phyloP scores from a whole-genome alignment of 2,888 invertebrate genomes.

The Muscina levida region DNA sequence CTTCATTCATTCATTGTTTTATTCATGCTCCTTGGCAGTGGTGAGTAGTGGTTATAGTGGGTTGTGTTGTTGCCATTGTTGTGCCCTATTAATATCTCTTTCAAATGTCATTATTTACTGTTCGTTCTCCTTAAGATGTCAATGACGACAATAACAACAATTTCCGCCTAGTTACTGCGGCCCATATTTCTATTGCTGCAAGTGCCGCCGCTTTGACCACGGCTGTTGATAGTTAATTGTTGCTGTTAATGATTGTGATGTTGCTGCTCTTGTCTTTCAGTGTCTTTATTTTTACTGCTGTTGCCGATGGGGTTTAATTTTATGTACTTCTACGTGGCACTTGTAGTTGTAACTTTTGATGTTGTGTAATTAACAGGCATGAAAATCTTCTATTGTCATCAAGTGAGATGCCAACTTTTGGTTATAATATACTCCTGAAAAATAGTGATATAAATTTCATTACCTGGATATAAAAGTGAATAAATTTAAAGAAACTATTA shows the following conservation, averaged over 20 bases:
- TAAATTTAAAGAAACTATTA: too few species aligned
- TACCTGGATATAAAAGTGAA: too few species aligned
- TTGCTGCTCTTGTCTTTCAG: background rate
- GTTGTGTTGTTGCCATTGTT: background rate
- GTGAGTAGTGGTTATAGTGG: too few species aligned
- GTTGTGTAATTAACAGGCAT: background rate
- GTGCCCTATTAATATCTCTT: constrained; percentile 5
- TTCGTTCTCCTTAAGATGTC: constrained; percentile 1
- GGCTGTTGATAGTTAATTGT: background rate
- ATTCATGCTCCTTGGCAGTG: too few species aligned
- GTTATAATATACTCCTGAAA: too few species aligned
- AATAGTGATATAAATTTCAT: too few species aligned
- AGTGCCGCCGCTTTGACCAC: too few species aligned
- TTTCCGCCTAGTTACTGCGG: background rate
- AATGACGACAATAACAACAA: background rate
- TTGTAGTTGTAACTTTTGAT: background rate
- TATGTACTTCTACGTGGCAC: background rate
- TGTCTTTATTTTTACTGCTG: background rate
- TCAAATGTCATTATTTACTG: constrained; percentile 4
- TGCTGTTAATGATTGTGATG: background rate
- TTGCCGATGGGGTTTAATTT: background rate
- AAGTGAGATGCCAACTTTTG: too few species aligned
- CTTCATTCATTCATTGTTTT: too few species aligned
- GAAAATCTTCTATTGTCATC: too few species aligned
- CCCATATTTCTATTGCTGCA: background rate